phyloP scores from a whole-genome alignment of 1,140 invertebrate species.

The Metopolophium dirhodum region DNA sequence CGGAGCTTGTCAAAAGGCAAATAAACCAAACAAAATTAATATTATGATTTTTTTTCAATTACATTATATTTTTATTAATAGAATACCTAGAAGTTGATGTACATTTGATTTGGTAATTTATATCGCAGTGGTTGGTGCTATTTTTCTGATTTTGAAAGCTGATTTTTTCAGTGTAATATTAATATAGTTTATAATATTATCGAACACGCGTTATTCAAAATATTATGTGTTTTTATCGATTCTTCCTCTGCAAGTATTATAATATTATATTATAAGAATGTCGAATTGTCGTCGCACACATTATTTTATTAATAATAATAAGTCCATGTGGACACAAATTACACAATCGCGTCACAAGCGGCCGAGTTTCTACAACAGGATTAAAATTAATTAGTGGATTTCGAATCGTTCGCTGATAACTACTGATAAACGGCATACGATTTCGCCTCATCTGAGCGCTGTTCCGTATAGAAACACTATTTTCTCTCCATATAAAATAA shows the following conservation, averaged over 20 bases:
- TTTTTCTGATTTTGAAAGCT: no score
- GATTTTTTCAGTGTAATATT: no score
- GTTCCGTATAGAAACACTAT: background rate
- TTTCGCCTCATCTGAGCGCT: background rate
- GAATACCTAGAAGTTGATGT: no score
- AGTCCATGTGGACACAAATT: background rate
- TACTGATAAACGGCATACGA: background rate
- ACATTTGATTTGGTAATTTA: no score
- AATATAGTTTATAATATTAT: no score
- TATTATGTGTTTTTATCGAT: background rate
- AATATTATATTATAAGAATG: background rate
- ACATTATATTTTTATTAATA: no score
- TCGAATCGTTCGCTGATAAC: background rate
- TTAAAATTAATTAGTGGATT: background rate
- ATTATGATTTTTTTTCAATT: no score
- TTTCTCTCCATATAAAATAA: conserved; percentile 1
- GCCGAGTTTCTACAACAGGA: background rate
- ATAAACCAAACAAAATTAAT: background rate
- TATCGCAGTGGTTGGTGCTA: no score
- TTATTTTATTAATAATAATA: background rate
- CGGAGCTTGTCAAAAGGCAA: background rate
- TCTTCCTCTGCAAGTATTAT: background rate
- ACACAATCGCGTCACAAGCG: no score
- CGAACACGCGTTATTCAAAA: no score
- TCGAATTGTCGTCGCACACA: background rate